phyloP scores from a whole-genome alignment of 1,140 invertebrate genomes.

The Matsumurasca onukii region DNA sequence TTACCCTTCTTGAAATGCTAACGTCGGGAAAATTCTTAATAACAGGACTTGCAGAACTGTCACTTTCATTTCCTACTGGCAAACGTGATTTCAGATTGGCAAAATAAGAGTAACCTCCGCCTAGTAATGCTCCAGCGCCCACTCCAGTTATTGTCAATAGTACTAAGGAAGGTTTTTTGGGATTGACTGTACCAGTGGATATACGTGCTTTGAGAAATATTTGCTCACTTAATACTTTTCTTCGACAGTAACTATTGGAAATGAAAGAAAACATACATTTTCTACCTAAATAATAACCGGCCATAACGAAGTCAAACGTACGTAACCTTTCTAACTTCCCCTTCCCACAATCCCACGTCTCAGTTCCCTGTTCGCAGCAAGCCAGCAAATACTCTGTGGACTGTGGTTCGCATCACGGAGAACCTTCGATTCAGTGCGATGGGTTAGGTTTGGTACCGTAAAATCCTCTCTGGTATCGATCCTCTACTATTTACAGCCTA shows the following conservation, averaged over 20 bases:
- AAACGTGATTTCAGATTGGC: constrained; percentile 48
- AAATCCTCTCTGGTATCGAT: too few species aligned
- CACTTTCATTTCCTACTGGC: constrained; percentile 51
- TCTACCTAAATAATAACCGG: constrained; percentile 2
- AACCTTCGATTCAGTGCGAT: too few species aligned
- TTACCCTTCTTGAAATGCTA: constrained; percentile 50
- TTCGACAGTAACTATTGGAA: not conserved
- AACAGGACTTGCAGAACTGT: constrained; percentile 48
- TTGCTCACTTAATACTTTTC: not conserved
- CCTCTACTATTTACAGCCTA: too few species aligned
- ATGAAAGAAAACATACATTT: not conserved
- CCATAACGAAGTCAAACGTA: too few species aligned
- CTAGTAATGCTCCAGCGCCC: constrained; percentile 53
- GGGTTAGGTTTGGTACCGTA: too few species aligned
- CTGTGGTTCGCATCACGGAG: too few species aligned
- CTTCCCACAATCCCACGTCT: too few species aligned
- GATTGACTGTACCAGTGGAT: not conserved
- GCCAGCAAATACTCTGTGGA: too few species aligned
- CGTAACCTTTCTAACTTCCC: too few species aligned
- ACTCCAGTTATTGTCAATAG: constrained; percentile 45
- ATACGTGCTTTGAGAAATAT: not conserved
- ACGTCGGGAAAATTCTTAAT: constrained; percentile 54
- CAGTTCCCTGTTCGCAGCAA: too few species aligned
- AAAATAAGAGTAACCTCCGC: constrained; percentile 53
- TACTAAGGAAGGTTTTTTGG: constrained; percentile 8